Evolutionary conservation across 1,140 invertebrate genomes (phyloP), one percentile per base, ranked within the genome.

Genomic region (Zaprionus ghesquierei): DNA sequence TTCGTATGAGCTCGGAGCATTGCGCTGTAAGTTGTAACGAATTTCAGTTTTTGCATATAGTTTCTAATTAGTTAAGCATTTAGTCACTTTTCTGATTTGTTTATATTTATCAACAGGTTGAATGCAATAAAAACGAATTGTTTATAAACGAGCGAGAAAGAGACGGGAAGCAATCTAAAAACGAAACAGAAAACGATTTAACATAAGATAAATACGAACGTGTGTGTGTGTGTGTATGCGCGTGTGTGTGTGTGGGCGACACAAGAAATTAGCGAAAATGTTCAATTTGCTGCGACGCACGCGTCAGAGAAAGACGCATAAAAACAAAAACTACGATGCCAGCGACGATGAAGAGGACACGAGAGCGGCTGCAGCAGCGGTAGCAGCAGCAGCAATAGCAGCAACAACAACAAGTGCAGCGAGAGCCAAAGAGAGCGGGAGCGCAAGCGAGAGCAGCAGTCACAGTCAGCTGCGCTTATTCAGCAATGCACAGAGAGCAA

Each of bases 281-380:
- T 89, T 89, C 50, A 89, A 84, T 84, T 72, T 89, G 85, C 64
- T 89, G 69, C 73, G 85, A 75, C 81, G 84, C 71, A 74, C 77
- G 64, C 84, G 84, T 69, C 79, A 66, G 51, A 72, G 79, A 75
- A 89, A 84, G 54, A 44, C 77, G 84, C 76, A 80, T 27, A 89
- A 87, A 53, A 74, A 35, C 61, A 79, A 70, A 60, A 69, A 13
- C 70, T 56, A 65, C 76, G 77, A 79, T 55, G 73, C 41, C 23
- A 75, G 58, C 23, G 84, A 89, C 13, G 84, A 89, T 15, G 84
- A 89, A 49, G 77, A 87, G 15, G 71, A 38, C 25, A 38, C 18
- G 22, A 8, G 25, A 31, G 18, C 56, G 23, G 10, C 56, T 54
- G 10, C 27, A 54, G 29, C 62, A 69, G 20, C 29, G 50, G 8